Base-by-base conservation (phyloP, 2,888 invertebrate genomes). In the Sarcophaga rosellei region DNA sequence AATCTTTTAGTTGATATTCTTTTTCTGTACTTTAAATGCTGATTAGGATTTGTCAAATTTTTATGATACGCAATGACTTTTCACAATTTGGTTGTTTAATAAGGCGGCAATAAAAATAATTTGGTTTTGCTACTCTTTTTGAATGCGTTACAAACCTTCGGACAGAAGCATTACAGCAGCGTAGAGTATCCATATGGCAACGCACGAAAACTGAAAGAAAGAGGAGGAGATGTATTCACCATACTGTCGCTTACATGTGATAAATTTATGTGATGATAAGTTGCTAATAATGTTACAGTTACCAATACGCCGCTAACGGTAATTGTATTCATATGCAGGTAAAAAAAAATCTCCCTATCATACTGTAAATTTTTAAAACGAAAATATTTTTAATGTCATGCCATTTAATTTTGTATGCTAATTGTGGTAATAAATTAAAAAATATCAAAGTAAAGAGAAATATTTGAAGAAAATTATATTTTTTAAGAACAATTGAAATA, bases 341-440 rank as follows among this genome's bases (percentile, higher is more conserved):
- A 35, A 8, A 35, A 8, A 35, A 35, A 8, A 35, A 35, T 35
- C 35, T 35, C 8, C 35, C 8, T 35, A 35, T 10, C 2, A 8
- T 35, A 10, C 10, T 35, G 35, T 2, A 35, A 35, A 35, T 35
- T 35, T 35, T 35, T 2, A 12, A 68, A 68, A 21, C 10, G 65
- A 12, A 35, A 65, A n/a, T 44, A 25, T 70, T 70, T 70, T 73
- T 44, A 20, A 61, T 35, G 8, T 20, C 35, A 66, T 73, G n/a
- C 25, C 65, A 45, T 66, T 73, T 73, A 73, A 73, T 73, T 45
- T 80, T 80, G 8, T 35, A 73, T 79, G 66, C 20, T 66, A 79
- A 79, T 79, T 63, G 45, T 20, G 45, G 53, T 79, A 79, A 72
- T 72, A 79, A 70, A 35, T 79, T 72, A 65, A 65, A 65, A 57